A percentile compares a stretch with the other conserved stretches of the same genome.
Conservation (phyloP, 2,888 invertebrate genomes). For the Volucella bombylans region DNA sequence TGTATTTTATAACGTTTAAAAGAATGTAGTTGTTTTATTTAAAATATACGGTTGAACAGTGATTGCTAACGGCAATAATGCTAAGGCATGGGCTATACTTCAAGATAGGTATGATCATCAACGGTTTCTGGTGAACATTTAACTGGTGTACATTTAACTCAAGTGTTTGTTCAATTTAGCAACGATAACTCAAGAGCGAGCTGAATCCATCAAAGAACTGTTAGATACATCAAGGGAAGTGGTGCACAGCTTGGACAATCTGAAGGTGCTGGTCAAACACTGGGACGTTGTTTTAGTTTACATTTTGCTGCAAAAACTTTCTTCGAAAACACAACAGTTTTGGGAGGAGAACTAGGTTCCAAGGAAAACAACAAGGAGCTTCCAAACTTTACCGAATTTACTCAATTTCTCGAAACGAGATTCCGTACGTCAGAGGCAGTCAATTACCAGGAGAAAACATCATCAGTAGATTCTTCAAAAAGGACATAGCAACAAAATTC, state of each 20-base stretch:
- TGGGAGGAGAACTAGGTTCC: background rate
- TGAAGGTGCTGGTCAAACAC: background rate
- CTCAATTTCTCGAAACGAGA: background rate
- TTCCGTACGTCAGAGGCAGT: slow-evolving; percentile 2
- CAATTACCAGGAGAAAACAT: background rate
- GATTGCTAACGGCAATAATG: too few relatives aligned
- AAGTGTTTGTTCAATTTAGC: slow-evolving; percentile 32
- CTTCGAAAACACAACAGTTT: too few relatives aligned
- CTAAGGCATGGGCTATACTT: too few relatives aligned
- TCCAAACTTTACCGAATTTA: background rate
- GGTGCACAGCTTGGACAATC: background rate
- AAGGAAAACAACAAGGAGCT: background rate
- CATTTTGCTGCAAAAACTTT: background rate
- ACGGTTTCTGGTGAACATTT: slow-evolving; percentile 18
- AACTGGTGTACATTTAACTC: too few relatives aligned
- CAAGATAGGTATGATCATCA: slow-evolving; percentile 10
- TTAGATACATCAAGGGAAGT: background rate
- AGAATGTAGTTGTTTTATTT: too few relatives aligned
- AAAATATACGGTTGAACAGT: too few relatives aligned
- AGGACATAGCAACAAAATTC: background rate
- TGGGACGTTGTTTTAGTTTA: background rate
- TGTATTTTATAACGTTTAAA: too few relatives aligned
- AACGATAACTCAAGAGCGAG: background rate
- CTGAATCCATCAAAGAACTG: background rate
- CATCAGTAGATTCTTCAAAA: background rate